Conservation (phyloP, 2,888 invertebrate species). For the Bursaphelenchus okinawaensis region DNA sequence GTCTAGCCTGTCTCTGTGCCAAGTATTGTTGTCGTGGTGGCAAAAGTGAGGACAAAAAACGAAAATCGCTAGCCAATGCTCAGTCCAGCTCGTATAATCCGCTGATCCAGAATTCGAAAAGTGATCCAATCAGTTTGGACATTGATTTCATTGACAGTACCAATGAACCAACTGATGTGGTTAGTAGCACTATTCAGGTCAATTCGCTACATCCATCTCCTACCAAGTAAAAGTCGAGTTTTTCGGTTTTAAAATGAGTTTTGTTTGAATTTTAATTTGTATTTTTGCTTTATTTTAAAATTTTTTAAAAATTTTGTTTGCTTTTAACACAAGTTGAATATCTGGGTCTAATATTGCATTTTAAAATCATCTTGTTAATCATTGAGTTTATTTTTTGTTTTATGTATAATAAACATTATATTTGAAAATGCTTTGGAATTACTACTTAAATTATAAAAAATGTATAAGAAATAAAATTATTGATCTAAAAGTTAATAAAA, state of each 20-base stretch:
- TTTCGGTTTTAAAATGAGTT: neutral
- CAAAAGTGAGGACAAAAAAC: neutral
- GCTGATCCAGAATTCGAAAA: constrained; percentile 7
- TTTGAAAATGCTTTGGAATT: no score
- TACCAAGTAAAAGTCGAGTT: neutral
- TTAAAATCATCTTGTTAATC: no score
- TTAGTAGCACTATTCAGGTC: neutral
- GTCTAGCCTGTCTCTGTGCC: neutral
- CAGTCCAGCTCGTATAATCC: constrained; percentile 6
- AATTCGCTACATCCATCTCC: neutral
- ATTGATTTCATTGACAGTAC: constrained; percentile 10
- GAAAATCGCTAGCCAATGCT: neutral
- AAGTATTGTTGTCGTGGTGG: neutral
- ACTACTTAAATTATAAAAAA: no score
- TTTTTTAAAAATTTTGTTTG: no score
- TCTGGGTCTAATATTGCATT: no score
- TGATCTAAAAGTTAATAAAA: no score
- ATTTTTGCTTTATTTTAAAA: no score
- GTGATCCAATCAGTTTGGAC: constrained; percentile 12
- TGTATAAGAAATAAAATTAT: no score
- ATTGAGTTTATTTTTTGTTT: no score
- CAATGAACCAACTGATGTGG: neutral
- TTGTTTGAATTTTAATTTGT: no score
- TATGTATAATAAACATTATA: no score
- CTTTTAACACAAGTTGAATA: no score